Base-by-base conservation (phyloP, 1,140 invertebrate species). In the Tetramorium simillimum region DNA sequence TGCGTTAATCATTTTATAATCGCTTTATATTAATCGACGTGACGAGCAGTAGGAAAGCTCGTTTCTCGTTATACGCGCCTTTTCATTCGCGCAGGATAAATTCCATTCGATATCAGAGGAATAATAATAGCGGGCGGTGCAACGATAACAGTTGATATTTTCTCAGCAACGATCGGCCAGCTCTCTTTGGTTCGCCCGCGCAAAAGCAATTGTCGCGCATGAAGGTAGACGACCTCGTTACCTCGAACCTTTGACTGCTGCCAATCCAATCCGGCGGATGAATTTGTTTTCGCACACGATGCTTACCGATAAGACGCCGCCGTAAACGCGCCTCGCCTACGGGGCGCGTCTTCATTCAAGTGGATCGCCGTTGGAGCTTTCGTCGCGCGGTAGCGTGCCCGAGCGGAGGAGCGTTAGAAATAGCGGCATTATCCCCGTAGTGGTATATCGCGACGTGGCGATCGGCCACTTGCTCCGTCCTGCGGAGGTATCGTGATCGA, bases 401-500 rank as follows among this genome's bases (percentile, higher is more conserved):
- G 63, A 69, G 40, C 18, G 24, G 33, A 21, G 24, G 33, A 21
- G 58, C 12, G 49, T 46, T 33, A 21, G 51, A 76, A 88, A 84
- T 56, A 70, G 24, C 60, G 37, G 46, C 43, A 81, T 88, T 65
- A 33, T 24, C 33, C 33, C 3, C 33, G 33, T 33, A 46, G n/a
- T 49, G 24, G 43, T 72, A 65, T 89, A 86, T 76, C 75, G 53
- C 63, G 67, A 53, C 40, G 49, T 73, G 70, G 65, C 60, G 43
- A 73, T 60, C 73, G 75, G 69, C 69, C 69, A 75, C 37, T 84
- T 51, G 84, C 53, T 67, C 21, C 43, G 60, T 62, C n/a, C 65
- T 46, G n/a, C n/a, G n/a, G 46, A 24, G 62, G 40, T 69, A 88
- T 69, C 85, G 69, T 91, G 87, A 91, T 91, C 86, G 85, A 92